Conservation (phyloP, 2,888 invertebrate species). For the Biston stratarius region DNA sequence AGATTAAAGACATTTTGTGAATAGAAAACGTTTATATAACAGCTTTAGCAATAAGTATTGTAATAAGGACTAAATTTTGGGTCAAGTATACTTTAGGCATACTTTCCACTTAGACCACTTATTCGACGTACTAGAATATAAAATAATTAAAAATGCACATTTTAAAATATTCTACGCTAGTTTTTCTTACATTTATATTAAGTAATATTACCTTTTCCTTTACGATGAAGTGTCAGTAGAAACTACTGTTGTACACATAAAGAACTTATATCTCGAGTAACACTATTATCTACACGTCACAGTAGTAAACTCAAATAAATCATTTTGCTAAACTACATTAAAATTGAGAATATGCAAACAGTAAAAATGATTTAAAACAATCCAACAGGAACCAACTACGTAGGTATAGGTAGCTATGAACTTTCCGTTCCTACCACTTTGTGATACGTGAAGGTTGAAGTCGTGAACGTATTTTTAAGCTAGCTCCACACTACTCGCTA, state of each 20-base stretch:
- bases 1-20: neutral
- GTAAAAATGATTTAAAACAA: too few species aligned
- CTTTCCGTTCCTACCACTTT: too few species aligned
- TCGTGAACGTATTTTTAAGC: too few species aligned
- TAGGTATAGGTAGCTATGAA: too few species aligned
- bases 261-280: too few species aligned
- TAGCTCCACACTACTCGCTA: too few species aligned
- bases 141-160: neutral
- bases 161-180: neutral
- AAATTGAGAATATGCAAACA: neutral
- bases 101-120: slow-evolving; percentile 4
- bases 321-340: neutral
- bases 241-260: neutral
- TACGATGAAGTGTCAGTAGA: neutral
- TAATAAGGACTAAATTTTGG: neutral
- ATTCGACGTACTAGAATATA: slow-evolving; percentile 1
- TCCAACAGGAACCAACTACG: too few species aligned
- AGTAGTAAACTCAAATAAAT: neutral
- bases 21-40: slow-evolving; percentile 8
- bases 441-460: too few species aligned
- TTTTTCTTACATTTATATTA: neutral
- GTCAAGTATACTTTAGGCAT: neutral
- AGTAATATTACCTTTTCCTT: neutral
- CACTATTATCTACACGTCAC: neutral
- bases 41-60: neutral